phyloP scores from a whole-genome alignment of 2,113 vertebrate genomes.

The Apodemus sylvaticus region DNA sequence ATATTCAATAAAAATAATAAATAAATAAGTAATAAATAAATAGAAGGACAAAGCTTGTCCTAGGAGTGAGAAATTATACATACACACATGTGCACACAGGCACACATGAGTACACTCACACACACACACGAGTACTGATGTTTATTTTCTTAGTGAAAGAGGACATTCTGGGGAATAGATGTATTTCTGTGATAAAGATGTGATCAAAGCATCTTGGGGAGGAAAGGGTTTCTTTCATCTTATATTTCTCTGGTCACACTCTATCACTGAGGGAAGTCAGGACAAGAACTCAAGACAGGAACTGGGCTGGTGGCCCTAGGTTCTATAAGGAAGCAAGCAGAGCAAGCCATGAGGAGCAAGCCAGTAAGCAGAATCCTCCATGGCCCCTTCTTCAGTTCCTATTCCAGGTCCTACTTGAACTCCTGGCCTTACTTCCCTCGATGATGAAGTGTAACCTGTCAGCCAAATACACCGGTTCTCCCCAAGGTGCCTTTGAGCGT shows the following conservation, averaged over 20 bases:
- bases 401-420: not conserved
- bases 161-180: not conserved
- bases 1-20: no score
- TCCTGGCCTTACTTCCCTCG: not conserved
- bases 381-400: not conserved
- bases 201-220: not conserved
- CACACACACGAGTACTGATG: not conserved
- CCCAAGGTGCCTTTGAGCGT: not conserved
- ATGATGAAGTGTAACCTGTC: not conserved
- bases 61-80: not conserved
- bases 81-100: rapidly evolving
- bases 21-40: no score
- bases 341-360: not conserved
- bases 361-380: not conserved
- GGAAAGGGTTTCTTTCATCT: not conserved
- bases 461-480: not conserved
- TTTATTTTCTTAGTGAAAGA: not conserved
- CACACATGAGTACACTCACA: not conserved
- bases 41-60: no score
- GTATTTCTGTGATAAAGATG: not conserved
- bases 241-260: not conserved
- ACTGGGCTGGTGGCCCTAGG: no score
- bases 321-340: not conserved
- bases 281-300: not conserved
- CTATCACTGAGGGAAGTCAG: not conserved